Evolutionary conservation across 1,140 invertebrate genomes (phyloP).

Genomic region (Halictus rubicundus): DNA sequence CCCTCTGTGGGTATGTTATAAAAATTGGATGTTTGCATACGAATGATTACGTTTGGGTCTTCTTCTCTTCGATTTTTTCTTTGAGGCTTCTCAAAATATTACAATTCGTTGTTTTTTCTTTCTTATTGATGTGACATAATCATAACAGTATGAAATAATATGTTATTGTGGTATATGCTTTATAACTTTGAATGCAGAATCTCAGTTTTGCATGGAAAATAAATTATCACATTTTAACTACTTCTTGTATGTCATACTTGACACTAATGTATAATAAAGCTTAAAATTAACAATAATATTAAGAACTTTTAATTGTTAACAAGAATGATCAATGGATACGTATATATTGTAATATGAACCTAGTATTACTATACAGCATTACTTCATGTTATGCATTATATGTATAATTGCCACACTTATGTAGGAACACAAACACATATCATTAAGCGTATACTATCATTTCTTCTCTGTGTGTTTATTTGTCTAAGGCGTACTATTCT

Average conservation of each 20-base stretch:
- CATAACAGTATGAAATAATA: slow-evolving; percentile 6
- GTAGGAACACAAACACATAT: not conserved
- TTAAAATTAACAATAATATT: not conserved
- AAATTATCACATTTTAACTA: not conserved
- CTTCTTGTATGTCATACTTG: slow-evolving; percentile 2
- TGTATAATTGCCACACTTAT: not conserved
- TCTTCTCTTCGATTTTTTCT: slow-evolving; percentile 13
- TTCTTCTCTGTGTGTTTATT: not conserved
- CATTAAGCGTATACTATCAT: slow-evolving; percentile 6
- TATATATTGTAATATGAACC: not conserved
- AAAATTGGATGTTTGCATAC: slow-evolving; percentile 52
- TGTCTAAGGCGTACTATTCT: not conserved
- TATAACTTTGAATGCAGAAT: slow-evolving; percentile 10
- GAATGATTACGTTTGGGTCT: slow-evolving; percentile 28
- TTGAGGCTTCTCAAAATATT: slow-evolving; percentile 21
- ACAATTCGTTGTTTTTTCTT: slow-evolving; percentile 11
- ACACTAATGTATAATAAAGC: not conserved
- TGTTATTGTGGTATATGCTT: not conserved
- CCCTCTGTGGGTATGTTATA: slow-evolving; percentile 78
- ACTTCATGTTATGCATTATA: not conserved
- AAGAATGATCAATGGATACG: not conserved
- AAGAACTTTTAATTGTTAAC: not conserved
- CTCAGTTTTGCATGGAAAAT: slow-evolving; percentile 33
- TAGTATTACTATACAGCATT: not conserved
- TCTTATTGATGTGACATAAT: slow-evolving; percentile 21